These are phyloP conservation scores for Apodemus speciosus DNA, from an alignment of 2,113 vertebrate genomes.

Conservation along the genomic window DNA sequence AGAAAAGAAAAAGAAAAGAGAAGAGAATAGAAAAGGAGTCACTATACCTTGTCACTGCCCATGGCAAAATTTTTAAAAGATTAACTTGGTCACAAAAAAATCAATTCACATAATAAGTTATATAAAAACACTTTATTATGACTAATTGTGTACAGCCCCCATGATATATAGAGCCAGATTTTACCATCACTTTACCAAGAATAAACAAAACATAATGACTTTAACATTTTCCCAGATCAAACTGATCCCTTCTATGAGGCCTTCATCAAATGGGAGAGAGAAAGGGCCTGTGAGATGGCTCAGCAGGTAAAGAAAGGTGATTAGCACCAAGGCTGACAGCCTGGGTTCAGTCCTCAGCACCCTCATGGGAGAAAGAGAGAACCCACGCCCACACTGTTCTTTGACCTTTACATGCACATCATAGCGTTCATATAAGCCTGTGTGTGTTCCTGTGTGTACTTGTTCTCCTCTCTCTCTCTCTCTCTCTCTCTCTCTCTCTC, in stretches of 20 bases:
- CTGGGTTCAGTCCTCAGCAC: not conserved
- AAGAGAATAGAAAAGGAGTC: not conserved
- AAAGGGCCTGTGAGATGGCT: not conserved
- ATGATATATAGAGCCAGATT: not conserved
- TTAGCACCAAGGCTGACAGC: not conserved
- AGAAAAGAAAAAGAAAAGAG: too few relatives aligned
- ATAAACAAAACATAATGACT: not conserved
- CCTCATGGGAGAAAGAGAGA: not conserved
- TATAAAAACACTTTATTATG: not conserved
- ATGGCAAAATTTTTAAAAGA: not conserved
- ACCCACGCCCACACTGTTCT: not conserved
- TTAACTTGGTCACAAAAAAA: not conserved
- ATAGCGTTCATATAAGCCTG: not conserved
- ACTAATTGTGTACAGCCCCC: not conserved
- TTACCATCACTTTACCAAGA: not conserved
- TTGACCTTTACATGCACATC: not conserved
- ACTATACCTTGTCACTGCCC: not conserved
- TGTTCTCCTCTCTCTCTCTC: too few relatives aligned
- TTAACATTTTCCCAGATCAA: constrained; percentile 16
- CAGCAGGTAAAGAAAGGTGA: not conserved
- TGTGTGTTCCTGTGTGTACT: not conserved
- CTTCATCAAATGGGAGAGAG: not conserved
- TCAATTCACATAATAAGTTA: not conserved
- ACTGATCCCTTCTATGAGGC: not conserved
- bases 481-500: too few relatives aligned